These are phyloP conservation scores for Sebastes elongatus DNA, from an alignment of 2,797 vertebrate genomes.

Conservation along the genomic window DNA sequence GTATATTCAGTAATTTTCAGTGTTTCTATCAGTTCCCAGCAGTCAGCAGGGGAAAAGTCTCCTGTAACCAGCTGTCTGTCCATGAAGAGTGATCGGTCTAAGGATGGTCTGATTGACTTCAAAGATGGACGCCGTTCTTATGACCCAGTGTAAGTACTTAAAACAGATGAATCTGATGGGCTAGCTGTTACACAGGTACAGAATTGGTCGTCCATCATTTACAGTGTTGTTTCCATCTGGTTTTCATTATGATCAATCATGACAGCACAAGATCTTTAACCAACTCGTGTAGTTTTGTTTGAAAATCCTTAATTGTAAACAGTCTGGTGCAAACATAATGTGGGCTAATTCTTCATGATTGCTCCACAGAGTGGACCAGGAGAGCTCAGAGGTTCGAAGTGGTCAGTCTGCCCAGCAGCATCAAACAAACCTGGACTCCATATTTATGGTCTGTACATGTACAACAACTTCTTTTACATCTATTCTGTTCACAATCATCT, in stretches of 20 bases:
- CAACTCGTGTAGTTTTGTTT: neutral
- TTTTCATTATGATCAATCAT: neutral
- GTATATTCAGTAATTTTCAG: neutral
- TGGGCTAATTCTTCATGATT: too few relatives aligned
- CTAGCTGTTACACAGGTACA: too few relatives aligned
- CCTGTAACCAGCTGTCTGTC: neutral
- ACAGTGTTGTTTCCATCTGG: neutral
- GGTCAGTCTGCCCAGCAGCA: too few relatives aligned
- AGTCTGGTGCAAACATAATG: too few relatives aligned
- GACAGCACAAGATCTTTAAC: neutral
- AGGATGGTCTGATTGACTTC: fast-evolving
- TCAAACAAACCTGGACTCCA: too few relatives aligned
- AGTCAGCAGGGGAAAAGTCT: neutral
- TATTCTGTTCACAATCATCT: too few relatives aligned
- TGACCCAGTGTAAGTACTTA: neutral
- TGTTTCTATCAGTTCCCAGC: neutral
- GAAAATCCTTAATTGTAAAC: fast-evolving
- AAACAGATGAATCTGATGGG: neutral
- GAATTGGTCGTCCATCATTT: neutral
- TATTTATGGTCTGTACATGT: too few relatives aligned
- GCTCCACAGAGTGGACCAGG: too few relatives aligned
- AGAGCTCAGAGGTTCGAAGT: too few relatives aligned
- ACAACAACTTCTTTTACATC: too few relatives aligned
- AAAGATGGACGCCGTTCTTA: neutral
- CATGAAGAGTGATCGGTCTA: neutral